Evolutionary conservation across 2,888 invertebrate species (phyloP), one percentile per base, ranked within the genome.

Genomic region (Digitonthophagus gazella): DNA sequence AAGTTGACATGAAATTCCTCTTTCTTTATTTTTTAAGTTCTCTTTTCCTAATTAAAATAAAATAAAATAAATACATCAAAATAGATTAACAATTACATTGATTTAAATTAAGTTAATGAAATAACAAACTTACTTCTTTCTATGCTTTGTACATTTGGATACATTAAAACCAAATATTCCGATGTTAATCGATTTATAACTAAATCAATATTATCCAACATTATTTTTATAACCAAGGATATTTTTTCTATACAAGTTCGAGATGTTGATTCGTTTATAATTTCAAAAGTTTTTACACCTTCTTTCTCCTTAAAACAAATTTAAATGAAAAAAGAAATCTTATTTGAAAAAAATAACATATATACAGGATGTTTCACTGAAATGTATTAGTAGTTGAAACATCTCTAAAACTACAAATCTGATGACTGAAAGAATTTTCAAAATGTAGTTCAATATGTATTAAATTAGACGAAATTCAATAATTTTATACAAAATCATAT

Each of bases 1-100:
- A 57, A 89, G 76, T 72, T 89, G 88, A n/a, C 84, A 84, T 73
- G 87, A 88, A 19, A 89, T 80, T 11, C 85, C 86, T 58, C 85
- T 83, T 77, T 89, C 88, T 74, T 86, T 84, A 0, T 80, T 79
- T 74, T 84, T 86, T 58, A 88, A 76, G 71, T 82, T 80, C 64
- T 85, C 84, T 64, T 82, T 78, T 69, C 76, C 83, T 85, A 70
- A 70, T 44, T 44, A 6, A 54, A 54, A 54, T 54, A 54, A n/a
- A 54, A 1, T 54, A n/a, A 54, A 54, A 54, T 54, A n/a, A n/a
- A n/a, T n/a, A n/a, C n/a, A n/a, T n/a, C 54, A 44, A 44, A 44
- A 44, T 44, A 44, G 54, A 8, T 6, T 58, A 58, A 58, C 6
- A 8, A 6, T 14, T 8, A 11, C n/a, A 58, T 11, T 8, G n/a